Percentiles rank a stretch among this genome's conserved stretches.
phyloP scores from a whole-genome alignment of 2,113 vertebrate genomes.

The Xyliphius kryptos region DNA sequence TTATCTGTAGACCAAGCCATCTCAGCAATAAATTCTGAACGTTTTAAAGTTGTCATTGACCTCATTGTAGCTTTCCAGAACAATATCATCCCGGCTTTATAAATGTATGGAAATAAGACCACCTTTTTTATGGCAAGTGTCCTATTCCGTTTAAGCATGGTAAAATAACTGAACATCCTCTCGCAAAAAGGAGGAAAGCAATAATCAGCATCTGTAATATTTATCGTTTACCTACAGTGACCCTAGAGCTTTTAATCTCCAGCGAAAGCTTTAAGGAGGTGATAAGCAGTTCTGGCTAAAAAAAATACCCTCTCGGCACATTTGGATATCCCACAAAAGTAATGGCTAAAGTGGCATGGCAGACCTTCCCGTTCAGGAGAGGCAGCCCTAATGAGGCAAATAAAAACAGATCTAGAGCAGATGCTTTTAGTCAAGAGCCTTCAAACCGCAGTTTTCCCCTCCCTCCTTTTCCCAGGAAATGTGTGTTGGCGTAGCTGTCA shows the following conservation, averaged over 20 bases:
- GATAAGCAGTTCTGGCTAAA: constrained; percentile 54
- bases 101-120: no score
- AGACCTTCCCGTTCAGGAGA: constrained; percentile 37
- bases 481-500: constrained; percentile 52
- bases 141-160: no score
- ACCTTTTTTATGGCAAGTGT: no score
- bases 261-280: constrained; percentile 58
- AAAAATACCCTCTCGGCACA: constrained; percentile 32
- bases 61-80: no score
- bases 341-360: constrained; percentile 37
- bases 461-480: constrained; percentile 40
- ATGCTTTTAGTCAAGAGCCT: constrained; percentile 47
- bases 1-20: no score
- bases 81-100: no score
- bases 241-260: constrained; percentile 51
- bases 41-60: no score
- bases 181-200: background rate
- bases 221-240: constrained; percentile 45
- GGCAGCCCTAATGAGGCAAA: constrained; percentile 52
- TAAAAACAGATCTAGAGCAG: constrained; percentile 59
- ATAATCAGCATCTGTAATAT: constrained; percentile 22
- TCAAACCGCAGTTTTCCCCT: constrained; percentile 36
- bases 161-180: constrained; percentile 1
- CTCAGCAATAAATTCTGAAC: no score
- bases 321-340: constrained; percentile 41